A percentile compares a stretch with the other conserved stretches of the same genome.
These are phyloP conservation scores for Bagarius yarrelli DNA, from an alignment of 2,113 vertebrate genomes.

Conservation along the genomic window DNA sequence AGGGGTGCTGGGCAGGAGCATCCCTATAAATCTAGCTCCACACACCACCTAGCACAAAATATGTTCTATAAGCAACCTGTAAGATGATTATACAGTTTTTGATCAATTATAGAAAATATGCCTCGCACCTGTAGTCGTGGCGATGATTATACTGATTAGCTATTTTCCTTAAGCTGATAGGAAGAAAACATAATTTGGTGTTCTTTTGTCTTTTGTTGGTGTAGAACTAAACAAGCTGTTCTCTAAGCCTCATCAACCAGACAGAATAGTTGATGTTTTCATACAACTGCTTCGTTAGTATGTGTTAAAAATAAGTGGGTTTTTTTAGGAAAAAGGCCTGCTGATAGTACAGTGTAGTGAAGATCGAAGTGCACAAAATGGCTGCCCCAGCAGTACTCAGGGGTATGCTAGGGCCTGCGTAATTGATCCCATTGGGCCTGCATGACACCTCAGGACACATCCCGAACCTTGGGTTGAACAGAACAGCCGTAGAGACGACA, in stretches of 20 bases:
- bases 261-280: background rate
- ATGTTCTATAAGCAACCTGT: background rate
- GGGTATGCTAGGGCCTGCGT: conserved; percentile 60
- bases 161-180: conserved; percentile 39
- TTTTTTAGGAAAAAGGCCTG: conserved; percentile 46
- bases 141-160: conserved; percentile 67
- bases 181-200: conserved; percentile 20
- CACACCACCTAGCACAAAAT: background rate
- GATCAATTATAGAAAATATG: conserved; percentile 52
- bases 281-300: background rate
- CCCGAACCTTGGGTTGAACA: conserved; percentile 61
- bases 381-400: conserved; percentile 55
- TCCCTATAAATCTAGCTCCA: too few species aligned
- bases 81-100: conserved; percentile 7
- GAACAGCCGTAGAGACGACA: conserved; percentile 65
- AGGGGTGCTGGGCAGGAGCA: too few species aligned
- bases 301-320: conserved; percentile 3
- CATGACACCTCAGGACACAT: conserved; percentile 55
- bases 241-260: background rate
- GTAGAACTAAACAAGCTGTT: background rate
- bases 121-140: conserved; percentile 54
- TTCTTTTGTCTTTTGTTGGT: background rate
- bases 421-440: conserved; percentile 76
- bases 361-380: conserved; percentile 41
- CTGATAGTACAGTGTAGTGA: conserved; percentile 36